A percentile compares a stretch with the other conserved stretches of the same genome.
phyloP scores from a whole-genome alignment of 2,888 invertebrate species.

The Schizaphis graminum region DNA sequence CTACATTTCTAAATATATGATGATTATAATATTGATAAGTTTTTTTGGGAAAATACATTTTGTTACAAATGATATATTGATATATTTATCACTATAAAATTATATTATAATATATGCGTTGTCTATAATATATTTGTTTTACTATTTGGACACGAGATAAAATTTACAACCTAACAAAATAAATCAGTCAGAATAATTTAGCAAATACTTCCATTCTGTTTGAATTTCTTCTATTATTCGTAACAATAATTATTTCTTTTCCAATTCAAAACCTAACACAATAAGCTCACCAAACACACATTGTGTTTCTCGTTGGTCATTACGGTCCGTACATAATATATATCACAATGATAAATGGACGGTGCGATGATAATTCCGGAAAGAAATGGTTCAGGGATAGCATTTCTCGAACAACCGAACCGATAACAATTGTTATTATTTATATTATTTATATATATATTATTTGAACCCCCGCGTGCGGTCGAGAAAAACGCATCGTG shows the following conservation, averaged over 20 bases:
- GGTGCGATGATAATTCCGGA: constrained; percentile 5
- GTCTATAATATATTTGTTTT: not conserved
- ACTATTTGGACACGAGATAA: not conserved
- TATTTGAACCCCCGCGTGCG: not conserved
- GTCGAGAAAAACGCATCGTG: not conserved
- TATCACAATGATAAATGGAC: constrained; percentile 5
- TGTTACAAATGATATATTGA: not conserved
- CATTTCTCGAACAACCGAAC: not conserved
- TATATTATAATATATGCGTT: not conserved
- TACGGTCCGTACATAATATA: not conserved
- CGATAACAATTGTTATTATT: not conserved
- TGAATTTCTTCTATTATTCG: not conserved
- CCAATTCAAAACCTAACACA: not conserved
- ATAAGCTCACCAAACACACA: not conserved
- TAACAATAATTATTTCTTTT: not conserved
- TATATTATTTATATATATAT: not conserved
- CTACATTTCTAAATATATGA: not conserved
- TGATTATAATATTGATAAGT: not conserved
- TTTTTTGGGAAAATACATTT: not conserved
- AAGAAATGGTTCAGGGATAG: constrained; percentile 12
- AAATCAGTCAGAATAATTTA: not conserved
- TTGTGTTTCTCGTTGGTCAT: not conserved
- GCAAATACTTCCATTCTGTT: not conserved
- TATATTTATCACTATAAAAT: no score
- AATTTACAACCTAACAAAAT: not conserved